Evolutionary conservation across 2,888 invertebrate species (phyloP), one percentile per base, ranked within the genome.

Genomic region (Melieria picta): DNA sequence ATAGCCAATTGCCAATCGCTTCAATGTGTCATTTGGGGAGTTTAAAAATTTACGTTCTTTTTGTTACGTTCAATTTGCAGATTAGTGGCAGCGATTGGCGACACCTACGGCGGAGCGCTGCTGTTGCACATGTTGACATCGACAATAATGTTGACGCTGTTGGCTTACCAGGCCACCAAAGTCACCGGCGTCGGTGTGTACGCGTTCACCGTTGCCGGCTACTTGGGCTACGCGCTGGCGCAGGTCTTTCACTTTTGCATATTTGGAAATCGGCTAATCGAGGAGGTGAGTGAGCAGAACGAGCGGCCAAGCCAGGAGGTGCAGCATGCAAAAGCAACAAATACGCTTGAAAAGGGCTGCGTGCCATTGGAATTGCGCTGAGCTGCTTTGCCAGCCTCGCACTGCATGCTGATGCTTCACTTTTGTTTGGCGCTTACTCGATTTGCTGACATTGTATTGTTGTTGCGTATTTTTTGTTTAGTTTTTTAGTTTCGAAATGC

Each of bases 241-340:
- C 95, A 95, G 88, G 94, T 95, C 67, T 95, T 95, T 82, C 91
- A 94, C 77, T 95, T 95, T 87, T 95, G 95, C 84, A 93, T 95
- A 78, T 94, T 93, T 79, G 95, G 95, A 16, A 95, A 95, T 83
- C 89, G 93, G 65, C 89, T 95, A 30, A 95, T 95, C 84, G 95
- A 95, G 88, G 95, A 95, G 91, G 94, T 94, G 72, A 80, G 82
- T 77, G 66, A 60, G 30, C 43, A 16, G 11, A 6, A 16, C 7
- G n/a, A 16, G 7, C 16, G 7, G 7, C 7, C n/a, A 57, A 13
- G 13, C 57, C 9, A 57, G 7, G n/a, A 57, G 16, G 16, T 11
- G 57, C n/a, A 57, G 13, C 7, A 57, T 13, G 13, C n/a, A 10
- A 7, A 11, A 50, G 3, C 11, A 50, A 30, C 11, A 50, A 11